Conservation (phyloP, 2,113 vertebrate species). For the Tachycineta bicolor region DNA sequence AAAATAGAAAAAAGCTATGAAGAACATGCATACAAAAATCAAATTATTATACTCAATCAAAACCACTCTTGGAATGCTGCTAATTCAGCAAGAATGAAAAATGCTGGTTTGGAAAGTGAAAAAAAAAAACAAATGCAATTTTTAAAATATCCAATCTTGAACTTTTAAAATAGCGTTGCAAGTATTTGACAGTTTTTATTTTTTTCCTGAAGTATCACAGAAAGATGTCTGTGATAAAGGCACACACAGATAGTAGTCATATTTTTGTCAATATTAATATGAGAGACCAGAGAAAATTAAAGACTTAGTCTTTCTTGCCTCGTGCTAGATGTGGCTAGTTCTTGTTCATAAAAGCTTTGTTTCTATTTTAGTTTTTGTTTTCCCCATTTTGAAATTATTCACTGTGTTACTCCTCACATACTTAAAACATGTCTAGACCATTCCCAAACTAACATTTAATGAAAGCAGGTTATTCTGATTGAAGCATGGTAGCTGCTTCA, state of each 20-base stretch:
- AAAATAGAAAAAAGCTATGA: background rate
- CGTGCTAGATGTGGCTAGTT: background rate
- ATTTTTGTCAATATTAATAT: background rate
- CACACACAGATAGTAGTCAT: background rate
- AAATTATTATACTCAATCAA: background rate
- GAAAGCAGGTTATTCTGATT: slow-evolving; percentile 45
- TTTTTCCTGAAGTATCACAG: background rate
- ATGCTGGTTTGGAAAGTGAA: background rate
- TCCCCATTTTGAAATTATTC: slow-evolving; percentile 10
- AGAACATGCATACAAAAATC: background rate
- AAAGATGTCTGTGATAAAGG: background rate
- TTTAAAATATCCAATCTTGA: background rate
- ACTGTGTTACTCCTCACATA: background rate
- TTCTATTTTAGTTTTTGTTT: background rate
- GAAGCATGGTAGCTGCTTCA: background rate
- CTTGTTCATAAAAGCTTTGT: background rate
- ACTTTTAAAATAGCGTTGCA: background rate
- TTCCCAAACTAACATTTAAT: slow-evolving; percentile 6
- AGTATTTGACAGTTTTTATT: background rate
- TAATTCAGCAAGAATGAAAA: background rate
- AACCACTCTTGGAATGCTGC: background rate
- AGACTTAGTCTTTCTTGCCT: background rate
- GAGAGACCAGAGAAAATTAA: background rate
- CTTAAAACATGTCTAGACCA: background rate
- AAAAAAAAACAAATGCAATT: background rate